These are phyloP conservation scores for Seriola quinqueradiata DNA, from an alignment of 2,113 vertebrate species.

Conservation along the genomic window DNA sequence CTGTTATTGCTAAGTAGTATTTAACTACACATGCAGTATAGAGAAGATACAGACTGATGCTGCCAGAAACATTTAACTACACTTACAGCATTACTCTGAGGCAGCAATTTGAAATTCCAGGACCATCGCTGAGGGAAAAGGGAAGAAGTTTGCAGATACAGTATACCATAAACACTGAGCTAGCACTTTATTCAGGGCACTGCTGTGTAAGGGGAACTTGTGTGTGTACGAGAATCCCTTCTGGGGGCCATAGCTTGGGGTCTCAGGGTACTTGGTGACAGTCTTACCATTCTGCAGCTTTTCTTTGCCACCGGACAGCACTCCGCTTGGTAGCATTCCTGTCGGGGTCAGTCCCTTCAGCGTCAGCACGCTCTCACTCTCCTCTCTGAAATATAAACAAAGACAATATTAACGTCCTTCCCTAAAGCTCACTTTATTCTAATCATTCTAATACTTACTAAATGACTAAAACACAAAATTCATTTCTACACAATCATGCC, in stretches of 20 bases:
- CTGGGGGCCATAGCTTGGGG: conserved; percentile 24
- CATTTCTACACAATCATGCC: neutral
- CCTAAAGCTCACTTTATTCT: neutral
- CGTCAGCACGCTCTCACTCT: conserved; percentile 98
- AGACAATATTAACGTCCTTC: neutral
- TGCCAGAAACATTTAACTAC: conserved; percentile 30
- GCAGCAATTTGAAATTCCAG: conserved; percentile 32
- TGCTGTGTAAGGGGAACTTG: conserved; percentile 33
- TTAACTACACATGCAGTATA: conserved; percentile 18
- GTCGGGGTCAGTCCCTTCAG: conserved; percentile 98
- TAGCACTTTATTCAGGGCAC: conserved; percentile 36
- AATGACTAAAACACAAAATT: neutral
- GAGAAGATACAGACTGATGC: conserved; percentile 10
- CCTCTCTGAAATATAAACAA: conserved; percentile 87
- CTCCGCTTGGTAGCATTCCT: conserved; percentile 98
- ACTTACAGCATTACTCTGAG: conserved; percentile 3
- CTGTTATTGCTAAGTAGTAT: neutral
- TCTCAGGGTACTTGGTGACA: conserved; percentile 31
- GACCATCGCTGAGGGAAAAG: neutral
- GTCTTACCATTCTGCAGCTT: conserved; percentile 98
- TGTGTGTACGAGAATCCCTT: conserved; percentile 28
- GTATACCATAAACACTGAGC: conserved; percentile 46
- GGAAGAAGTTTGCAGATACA: neutral
- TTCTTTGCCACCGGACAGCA: conserved; percentile 97
- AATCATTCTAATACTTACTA: neutral